phyloP scores from a whole-genome alignment of 2,797 vertebrate genomes.

The Pempheris klunzingeri region DNA sequence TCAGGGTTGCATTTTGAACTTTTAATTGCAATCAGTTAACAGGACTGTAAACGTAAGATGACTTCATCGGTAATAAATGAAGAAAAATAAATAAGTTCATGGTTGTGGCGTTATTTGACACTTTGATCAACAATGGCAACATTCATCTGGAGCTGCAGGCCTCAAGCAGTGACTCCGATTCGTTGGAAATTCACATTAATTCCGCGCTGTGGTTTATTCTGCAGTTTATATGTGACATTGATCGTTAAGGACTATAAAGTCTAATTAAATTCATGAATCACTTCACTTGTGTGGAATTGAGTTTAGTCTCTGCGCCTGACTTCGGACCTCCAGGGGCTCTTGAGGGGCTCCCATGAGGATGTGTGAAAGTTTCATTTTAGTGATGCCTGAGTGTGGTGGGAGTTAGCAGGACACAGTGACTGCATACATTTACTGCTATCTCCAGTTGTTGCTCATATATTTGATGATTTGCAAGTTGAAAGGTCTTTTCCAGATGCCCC shows the following conservation, averaged over 20 bases:
- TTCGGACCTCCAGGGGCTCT: slow-evolving; percentile 2
- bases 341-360: not conserved
- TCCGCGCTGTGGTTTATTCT: not conserved
- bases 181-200: slow-evolving; percentile 23
- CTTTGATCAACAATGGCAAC: slow-evolving; percentile 25
- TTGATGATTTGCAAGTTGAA: not conserved
- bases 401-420: not conserved
- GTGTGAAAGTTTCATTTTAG: slow-evolving; percentile 13
- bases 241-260: not conserved
- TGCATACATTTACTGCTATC: not conserved
- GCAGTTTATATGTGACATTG: not conserved
- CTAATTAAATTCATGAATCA: not conserved
- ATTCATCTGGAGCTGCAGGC: slow-evolving; percentile 34
- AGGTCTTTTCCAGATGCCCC: not conserved
- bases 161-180: slow-evolving; percentile 5
- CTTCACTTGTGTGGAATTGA: slow-evolving; percentile 1
- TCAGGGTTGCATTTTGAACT: not conserved
- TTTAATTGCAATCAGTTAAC: not conserved
- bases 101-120: slow-evolving; percentile 15
- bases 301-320: not conserved
- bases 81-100: not conserved
- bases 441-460: not conserved
- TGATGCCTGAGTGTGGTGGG: not conserved
- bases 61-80: not conserved
- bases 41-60: not conserved